Evolutionary conservation across 2,797 vertebrate genomes (phyloP), one percentile per base, ranked within the genome.

Genomic region (Hippoglossus hippoglossus): DNA sequence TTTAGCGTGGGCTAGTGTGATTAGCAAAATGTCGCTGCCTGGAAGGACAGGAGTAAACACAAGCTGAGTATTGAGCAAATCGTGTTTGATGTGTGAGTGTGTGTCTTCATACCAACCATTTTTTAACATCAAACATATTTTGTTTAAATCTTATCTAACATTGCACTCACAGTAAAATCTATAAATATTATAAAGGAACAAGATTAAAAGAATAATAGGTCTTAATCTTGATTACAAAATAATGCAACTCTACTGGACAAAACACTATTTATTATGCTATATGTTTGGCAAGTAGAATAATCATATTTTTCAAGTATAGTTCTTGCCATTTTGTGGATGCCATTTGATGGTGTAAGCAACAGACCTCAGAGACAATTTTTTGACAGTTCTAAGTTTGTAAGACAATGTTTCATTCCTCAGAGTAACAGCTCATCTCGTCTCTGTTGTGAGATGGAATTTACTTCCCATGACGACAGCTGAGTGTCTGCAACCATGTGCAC

Each of bases 401-500:
- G 39, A 44, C 39, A 44, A 44, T 44, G 39, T 44, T 44, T 44
- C 39, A 44, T 80, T 69, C 56, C 65, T 84, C 71, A 26, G 57
- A 46, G 44, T 85, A 86, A 82, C 76, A 89, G 82, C 82, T 83
- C 83, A 76, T 86, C 79, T 86, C 49, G 63, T 64, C 63, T 67
- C 65, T 60, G 68, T 65, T 73, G 57, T 64, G 66, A 77, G 68
- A 67, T 84, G 83, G 86, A 77, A 83, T 84, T 88, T 81, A 62
- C 80, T 75, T 86, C 41, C 5, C 18, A 7, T 46, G 44, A 46
- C 16, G 18, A 66, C 70, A 54, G 67, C 69, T n/a, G 63, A 79
- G 54, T 54, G 54, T 81, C 73, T 76, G 65, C 63, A 68, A 63
- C 78, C 65, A 46, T 7, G 6, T 46, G 5, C 11, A 4, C 13